Evolutionary conservation across 2,113 vertebrate genomes (phyloP).

Genomic region (Nyctibius bracteatus): DNA sequence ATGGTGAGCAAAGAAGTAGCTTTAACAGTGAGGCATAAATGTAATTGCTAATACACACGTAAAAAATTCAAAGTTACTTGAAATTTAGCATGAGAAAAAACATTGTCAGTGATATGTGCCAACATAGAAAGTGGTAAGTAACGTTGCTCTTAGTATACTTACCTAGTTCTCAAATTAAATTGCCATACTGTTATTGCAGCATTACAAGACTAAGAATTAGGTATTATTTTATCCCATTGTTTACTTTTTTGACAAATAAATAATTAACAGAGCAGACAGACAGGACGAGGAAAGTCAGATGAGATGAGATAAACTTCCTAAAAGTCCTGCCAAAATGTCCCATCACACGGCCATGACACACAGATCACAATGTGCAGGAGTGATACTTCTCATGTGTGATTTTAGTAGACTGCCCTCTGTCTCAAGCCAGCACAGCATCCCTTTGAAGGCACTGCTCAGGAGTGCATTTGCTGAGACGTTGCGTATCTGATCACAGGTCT

Average conservation of each 20-base stretch:
- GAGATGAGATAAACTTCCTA: neutral
- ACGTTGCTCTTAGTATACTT: neutral
- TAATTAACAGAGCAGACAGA: neutral
- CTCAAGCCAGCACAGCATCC: neutral
- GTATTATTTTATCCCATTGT: neutral
- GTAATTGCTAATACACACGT: neutral
- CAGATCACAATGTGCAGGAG: neutral
- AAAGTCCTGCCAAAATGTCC: neutral
- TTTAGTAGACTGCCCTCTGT: neutral
- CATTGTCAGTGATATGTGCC: neutral
- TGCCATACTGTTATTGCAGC: neutral
- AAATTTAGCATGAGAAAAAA: neutral
- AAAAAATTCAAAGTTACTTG: neutral
- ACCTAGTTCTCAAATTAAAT: neutral
- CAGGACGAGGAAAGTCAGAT: neutral
- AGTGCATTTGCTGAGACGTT: neutral
- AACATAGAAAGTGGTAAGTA: neutral
- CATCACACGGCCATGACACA: fast-evolving
- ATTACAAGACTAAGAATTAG: neutral
- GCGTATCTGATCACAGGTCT: neutral
- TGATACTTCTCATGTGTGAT: neutral
- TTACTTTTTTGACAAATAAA: neutral
- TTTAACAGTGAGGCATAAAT: neutral
- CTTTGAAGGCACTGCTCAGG: neutral
- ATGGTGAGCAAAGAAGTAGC: neutral